Base-by-base conservation (phyloP, 2,888 invertebrate species). In the Muschampia plurimacula region DNA sequence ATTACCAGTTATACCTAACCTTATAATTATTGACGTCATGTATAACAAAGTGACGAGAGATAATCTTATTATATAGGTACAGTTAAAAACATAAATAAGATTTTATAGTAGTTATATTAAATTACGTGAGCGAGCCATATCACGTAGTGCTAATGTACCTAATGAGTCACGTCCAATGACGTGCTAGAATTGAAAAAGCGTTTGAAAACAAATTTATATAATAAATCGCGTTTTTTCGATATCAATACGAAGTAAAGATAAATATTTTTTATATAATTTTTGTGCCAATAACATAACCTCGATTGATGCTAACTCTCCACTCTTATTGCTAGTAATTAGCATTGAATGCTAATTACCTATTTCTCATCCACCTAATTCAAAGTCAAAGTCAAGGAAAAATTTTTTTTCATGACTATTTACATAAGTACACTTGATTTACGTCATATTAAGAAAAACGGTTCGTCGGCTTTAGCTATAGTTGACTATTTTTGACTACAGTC, bases 81-180 rank as follows among this genome's bases (percentile, higher is more conserved):
- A 8, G n/a, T 46, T n/a, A 46, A 46, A 2, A 46, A 13, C 46
- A 13, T 15, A 1, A 49, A 15, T 7, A 15, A 52, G 15, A 8
- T 52, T 52, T 52, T 52, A 52, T 52, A n/a, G 52, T 15, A 44
- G 13, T 0, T n/a, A 49, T 52, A 6, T 52, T 13, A 52, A 52
- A 52, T 52, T 10, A 15, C 52, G 52, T 52, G 52, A n/a, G 52
- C 15, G 52, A 15, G 52, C 15, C 52, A 15, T 2, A 52, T 15
- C 52, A 52, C 52, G 52, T 52, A 52, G 52, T 52, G 52, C 12
- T 52, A 52, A 52, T 52, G 15, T n/a, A n/a, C n/a, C n/a, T n/a
- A n/a, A n/a, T n/a, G n/a, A 52, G 15, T 52, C 52, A 52, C 52
- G 52, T 52, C 52, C 7, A 15, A 1, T 15, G 52, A 15, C 52